A percentile compares a stretch with the other conserved stretches of the same genome.
phyloP scores from a whole-genome alignment of 2,797 vertebrate species.

The Parauchenoglanis ngamensis region DNA sequence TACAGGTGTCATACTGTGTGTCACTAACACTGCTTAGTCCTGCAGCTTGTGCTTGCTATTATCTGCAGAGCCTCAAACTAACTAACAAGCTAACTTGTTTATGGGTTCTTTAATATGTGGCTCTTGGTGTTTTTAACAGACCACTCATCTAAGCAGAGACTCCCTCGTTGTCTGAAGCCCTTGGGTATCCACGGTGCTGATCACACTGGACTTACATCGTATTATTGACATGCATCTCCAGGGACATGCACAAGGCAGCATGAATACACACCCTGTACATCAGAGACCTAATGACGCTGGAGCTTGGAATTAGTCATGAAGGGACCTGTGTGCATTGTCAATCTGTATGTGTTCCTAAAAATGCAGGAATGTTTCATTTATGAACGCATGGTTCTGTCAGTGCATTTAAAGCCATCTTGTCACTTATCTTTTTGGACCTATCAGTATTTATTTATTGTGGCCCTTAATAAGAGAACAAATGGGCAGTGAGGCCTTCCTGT shows the following conservation, averaged over 20 bases:
- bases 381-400: neutral
- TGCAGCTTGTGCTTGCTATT: slow-evolving; percentile 53
- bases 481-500: neutral
- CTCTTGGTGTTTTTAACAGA: slow-evolving; percentile 80
- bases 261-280: slow-evolving; percentile 17
- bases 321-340: neutral
- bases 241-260: slow-evolving; percentile 38
- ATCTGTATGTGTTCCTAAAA: neutral
- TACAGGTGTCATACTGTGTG: slow-evolving; percentile 19
- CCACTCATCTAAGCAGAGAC: slow-evolving; percentile 77
- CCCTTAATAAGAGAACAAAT: neutral
- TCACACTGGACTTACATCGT: slow-evolving; percentile 52
- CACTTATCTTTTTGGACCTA: neutral
- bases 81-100: slow-evolving; percentile 53
- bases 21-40: slow-evolving; percentile 40
- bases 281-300: slow-evolving; percentile 19
- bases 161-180: slow-evolving; percentile 79
- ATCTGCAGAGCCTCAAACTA: slow-evolving; percentile 55
- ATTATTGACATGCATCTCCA: slow-evolving; percentile 41
- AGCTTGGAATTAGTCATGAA: neutral
- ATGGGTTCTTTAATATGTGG: slow-evolving; percentile 69
- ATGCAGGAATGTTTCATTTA: neutral
- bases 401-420: neutral
- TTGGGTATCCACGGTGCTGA: slow-evolving; percentile 36
- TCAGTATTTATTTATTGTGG: neutral